Conservation (phyloP, 92 coral and sea anemone species). For the Actinernus sp. region DNA sequence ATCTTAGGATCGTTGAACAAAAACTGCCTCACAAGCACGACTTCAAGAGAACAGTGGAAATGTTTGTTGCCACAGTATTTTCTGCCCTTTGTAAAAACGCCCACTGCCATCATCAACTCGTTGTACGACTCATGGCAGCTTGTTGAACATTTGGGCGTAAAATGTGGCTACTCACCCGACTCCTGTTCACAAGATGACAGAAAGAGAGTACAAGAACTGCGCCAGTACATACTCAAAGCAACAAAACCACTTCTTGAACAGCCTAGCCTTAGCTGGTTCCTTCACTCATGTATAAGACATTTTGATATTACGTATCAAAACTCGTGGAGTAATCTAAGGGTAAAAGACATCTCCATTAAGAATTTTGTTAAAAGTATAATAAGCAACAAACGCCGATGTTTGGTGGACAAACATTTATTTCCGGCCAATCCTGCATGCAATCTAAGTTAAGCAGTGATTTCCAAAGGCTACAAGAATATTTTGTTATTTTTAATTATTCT, state of each 20-base stretch:
- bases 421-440: too few relatives aligned
- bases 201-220: slow-evolving; percentile 45
- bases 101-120: slow-evolving; percentile 64
- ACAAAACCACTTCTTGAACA: slow-evolving; percentile 15
- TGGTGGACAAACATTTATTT: too few relatives aligned
- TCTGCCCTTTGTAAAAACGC: slow-evolving; percentile 41
- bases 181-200: slow-evolving; percentile 45
- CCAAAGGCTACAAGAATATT: too few relatives aligned
- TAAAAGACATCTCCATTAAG: too few relatives aligned
- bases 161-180: slow-evolving; percentile 40
- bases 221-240: slow-evolving; percentile 28
- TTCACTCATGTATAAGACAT: slow-evolving; percentile 71
- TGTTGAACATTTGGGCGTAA: slow-evolving; percentile 40
- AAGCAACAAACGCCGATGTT: too few relatives aligned
- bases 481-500: too few relatives aligned
- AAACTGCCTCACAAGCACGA: slow-evolving; percentile 40
- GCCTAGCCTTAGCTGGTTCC: slow-evolving; percentile 37
- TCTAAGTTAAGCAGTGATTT: too few relatives aligned
- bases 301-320: slow-evolving; percentile 40
- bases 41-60: slow-evolving; percentile 55
- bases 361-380: too few relatives aligned
- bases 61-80: slow-evolving; percentile 77
- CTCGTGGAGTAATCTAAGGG: slow-evolving; percentile 62
- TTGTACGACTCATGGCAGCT: slow-evolving; percentile 82
- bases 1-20: slow-evolving; percentile 60